Conservation (phyloP, 2,797 vertebrate species). For the Pempheris klunzingeri region DNA sequence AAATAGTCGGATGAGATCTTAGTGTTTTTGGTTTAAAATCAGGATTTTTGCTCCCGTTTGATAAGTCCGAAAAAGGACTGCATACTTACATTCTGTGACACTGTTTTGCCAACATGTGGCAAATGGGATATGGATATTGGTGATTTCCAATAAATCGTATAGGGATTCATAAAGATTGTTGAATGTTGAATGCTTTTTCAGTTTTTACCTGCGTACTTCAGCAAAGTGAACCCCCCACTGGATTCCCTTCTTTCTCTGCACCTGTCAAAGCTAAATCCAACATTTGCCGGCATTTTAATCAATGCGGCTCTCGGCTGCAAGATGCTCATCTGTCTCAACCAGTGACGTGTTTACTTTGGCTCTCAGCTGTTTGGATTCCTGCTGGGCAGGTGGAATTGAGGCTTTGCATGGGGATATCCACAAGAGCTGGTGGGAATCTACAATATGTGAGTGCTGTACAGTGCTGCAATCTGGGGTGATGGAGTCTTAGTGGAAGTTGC, state of each 20-base stretch:
- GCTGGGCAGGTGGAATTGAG: background rate
- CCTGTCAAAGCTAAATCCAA: background rate
- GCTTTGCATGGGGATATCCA: background rate
- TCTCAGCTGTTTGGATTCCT: background rate
- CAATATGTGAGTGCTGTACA: background rate
- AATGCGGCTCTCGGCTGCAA: background rate
- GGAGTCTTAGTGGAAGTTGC: background rate
- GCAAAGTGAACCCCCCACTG: background rate
- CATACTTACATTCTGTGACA: no score
- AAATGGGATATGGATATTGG: no score
- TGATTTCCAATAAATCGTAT: background rate
- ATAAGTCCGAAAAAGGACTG: no score
- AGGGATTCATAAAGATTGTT: no score
- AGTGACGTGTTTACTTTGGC: background rate
- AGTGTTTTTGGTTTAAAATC: background rate
- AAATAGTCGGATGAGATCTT: background rate
- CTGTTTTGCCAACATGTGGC: background rate
- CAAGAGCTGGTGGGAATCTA: background rate
- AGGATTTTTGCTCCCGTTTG: background rate
- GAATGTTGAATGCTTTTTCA: no score
- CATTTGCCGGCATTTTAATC: background rate
- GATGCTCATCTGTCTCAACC: background rate
- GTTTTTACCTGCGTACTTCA: no score
- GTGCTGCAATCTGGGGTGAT: background rate
- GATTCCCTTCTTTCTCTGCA: background rate